phyloP scores from a whole-genome alignment of 2,113 vertebrate species.

The Poeciliopsis turrubarensis region DNA sequence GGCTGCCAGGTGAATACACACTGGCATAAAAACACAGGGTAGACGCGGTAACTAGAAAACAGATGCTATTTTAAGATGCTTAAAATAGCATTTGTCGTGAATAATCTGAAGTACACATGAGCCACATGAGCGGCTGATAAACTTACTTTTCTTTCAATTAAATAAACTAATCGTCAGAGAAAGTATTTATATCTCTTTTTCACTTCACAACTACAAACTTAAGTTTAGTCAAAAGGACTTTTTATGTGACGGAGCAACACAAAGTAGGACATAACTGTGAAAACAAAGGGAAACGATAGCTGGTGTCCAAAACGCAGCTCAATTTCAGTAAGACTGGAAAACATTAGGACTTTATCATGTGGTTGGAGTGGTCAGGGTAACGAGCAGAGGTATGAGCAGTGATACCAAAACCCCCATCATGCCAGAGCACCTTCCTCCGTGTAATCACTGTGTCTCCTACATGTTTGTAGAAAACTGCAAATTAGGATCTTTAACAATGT shows the following conservation, averaged over 20 bases:
- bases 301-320: background rate
- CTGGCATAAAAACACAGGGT: slow-evolving; percentile 23
- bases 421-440: too few species aligned
- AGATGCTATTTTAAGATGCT: background rate
- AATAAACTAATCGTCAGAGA: background rate
- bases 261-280: background rate
- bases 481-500: too few species aligned
- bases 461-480: too few species aligned
- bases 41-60: background rate
- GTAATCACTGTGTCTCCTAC: too few species aligned
- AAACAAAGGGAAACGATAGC: background rate
- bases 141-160: background rate
- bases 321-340: background rate
- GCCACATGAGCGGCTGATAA: background rate
- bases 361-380: too few species aligned
- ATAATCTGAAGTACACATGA: background rate
- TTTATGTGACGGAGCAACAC: too few species aligned
- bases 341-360: too few species aligned
- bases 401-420: too few species aligned
- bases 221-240: background rate
- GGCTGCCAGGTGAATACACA: slow-evolving; percentile 55
- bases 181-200: background rate
- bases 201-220: background rate
- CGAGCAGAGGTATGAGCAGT: too few species aligned
- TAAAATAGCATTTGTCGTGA: background rate